These are phyloP conservation scores for Branchellion lobata DNA, from an alignment of 2,888 invertebrate genomes.

Conservation along the genomic window DNA sequence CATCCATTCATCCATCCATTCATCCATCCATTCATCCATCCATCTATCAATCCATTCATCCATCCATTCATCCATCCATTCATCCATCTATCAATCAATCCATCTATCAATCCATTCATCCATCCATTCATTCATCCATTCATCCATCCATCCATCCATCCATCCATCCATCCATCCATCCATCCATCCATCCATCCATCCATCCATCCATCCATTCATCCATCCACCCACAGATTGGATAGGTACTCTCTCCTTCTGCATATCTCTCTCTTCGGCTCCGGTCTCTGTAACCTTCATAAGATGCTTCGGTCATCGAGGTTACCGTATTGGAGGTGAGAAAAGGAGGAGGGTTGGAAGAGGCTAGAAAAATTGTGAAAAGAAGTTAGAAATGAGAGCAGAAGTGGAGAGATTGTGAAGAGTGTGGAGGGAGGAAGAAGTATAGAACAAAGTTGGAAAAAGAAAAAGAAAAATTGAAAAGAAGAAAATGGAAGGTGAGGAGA, in stretches of 20 bases:
- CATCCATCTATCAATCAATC: no score
- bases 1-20: no score
- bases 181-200: background rate
- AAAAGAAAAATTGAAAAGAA: no score
- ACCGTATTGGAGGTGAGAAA: conserved; percentile 51
- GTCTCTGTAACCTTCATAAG: conserved; percentile 54
- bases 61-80: no score
- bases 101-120: background rate
- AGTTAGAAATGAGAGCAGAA: no score
- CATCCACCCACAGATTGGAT: conserved; percentile 53
- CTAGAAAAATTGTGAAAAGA: background rate
- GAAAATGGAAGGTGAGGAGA: no score
- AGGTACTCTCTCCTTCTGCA: conserved; percentile 55
- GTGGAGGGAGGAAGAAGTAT: no score
- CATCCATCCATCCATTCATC: background rate
- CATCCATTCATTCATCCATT: background rate
- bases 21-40: no score
- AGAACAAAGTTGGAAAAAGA: no score
- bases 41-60: no score
- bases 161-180: background rate
- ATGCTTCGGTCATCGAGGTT: conserved; percentile 52
- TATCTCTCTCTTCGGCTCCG: conserved; percentile 53
- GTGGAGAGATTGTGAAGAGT: no score
- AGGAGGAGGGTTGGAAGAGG: background rate
- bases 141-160: conserved; percentile 1